These are phyloP conservation scores for Drosophila buzzatii DNA, from an alignment of 2,888 invertebrate genomes.

Conservation along the genomic window DNA sequence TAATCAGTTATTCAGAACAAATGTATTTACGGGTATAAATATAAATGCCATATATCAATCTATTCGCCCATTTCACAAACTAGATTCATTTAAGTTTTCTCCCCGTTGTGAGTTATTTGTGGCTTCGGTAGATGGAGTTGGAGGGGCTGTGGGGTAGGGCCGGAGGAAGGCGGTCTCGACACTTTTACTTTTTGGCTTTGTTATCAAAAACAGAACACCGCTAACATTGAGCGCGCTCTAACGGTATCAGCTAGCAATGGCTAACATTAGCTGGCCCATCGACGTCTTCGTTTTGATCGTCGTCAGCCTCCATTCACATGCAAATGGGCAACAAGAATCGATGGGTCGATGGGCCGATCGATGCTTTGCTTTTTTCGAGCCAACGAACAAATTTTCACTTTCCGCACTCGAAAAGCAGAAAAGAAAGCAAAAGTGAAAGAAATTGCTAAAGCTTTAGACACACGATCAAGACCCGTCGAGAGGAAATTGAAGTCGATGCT, in stretches of 20 bases:
- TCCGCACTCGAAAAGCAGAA: conserved; percentile 34
- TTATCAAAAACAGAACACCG: conserved; percentile 74
- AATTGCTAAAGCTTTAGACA: conserved; percentile 19
- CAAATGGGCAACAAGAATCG: conserved; percentile 47
- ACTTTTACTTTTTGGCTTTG: conserved; percentile 67
- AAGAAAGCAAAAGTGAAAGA: conserved; percentile 62
- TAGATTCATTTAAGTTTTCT: conserved; percentile 17
- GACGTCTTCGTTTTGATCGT: conserved; percentile 7
- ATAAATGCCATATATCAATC: neutral
- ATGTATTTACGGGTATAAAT: neutral
- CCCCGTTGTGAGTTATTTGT: neutral
- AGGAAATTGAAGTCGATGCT: conserved; percentile 25
- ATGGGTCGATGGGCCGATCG: conserved; percentile 4
- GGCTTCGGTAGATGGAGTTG: neutral
- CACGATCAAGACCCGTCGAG: conserved; percentile 14
- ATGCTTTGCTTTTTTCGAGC: conserved; percentile 17
- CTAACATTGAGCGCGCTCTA: conserved; percentile 48
- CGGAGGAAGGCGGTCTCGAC: conserved; percentile 22
- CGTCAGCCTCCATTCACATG: conserved; percentile 39
- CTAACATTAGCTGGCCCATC: conserved; percentile 7
- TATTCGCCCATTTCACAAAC: neutral
- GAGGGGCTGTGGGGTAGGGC: neutral
- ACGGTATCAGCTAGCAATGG: conserved; percentile 42
- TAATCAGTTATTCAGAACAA: neutral
- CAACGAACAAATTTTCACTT: conserved; percentile 46